A percentile compares a stretch with the other conserved stretches of the same genome.
Conservation (phyloP, 2,888 invertebrate genomes). For the Cistogaster globosa region DNA sequence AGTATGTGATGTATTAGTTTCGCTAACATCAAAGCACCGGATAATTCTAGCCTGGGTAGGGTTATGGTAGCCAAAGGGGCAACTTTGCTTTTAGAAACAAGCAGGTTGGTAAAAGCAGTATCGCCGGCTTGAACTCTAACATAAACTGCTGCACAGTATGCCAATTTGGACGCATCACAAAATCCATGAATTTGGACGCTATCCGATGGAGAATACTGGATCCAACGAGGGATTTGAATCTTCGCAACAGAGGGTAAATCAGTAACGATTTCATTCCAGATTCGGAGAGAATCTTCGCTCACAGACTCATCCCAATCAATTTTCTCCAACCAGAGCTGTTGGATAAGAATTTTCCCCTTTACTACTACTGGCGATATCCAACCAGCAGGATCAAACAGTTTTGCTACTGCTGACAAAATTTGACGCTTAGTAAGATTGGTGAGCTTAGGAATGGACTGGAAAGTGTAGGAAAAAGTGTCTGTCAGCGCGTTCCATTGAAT, state of each 20-base stretch:
- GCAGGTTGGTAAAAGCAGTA: neutral
- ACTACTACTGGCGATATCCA: neutral
- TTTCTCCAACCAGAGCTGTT: neutral
- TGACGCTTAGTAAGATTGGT: neutral
- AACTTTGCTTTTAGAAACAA: neutral
- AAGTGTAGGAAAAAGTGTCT: neutral
- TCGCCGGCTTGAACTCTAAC: neutral
- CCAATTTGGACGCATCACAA: no score
- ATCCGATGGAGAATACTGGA: neutral
- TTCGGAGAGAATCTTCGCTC: neutral
- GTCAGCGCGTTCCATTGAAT: constrained; percentile 20
- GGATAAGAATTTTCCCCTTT: neutral
- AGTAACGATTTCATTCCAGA: neutral
- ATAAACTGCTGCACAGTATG: no score
- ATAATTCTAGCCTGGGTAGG: neutral
- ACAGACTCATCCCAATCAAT: neutral
- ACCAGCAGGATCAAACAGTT: neutral
- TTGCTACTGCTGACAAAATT: no score
- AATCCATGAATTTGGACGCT: no score
- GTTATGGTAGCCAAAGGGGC: neutral
- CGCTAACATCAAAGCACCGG: neutral
- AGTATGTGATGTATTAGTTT: neutral
- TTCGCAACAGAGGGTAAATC: neutral
- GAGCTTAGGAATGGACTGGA: neutral
- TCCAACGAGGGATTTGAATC: constrained; percentile 4